Conservation (phyloP, 2,888 invertebrate species). For the Leucozona laternaria region DNA sequence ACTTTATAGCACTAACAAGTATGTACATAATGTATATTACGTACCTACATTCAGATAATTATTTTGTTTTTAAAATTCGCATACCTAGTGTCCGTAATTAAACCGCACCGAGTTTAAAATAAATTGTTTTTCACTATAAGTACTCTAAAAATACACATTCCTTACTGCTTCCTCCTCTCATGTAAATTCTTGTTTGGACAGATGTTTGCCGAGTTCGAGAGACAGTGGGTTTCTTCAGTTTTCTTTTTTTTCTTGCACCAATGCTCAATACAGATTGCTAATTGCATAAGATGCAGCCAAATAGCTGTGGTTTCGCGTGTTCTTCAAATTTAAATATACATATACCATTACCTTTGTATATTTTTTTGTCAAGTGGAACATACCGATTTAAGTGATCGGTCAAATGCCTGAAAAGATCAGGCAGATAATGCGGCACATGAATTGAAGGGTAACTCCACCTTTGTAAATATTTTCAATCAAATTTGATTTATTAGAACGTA, state of each 20-base stretch:
- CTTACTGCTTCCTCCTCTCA: constrained; percentile 25
- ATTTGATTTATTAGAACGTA: not conserved
- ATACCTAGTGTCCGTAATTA: constrained; percentile 8
- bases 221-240: constrained; percentile 2
- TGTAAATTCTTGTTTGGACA: constrained; percentile 52
- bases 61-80: constrained; percentile 5
- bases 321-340: not conserved
- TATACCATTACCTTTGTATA: not conserved
- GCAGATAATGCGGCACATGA: not conserved
- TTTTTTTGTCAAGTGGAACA: not conserved
- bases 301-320: not conserved
- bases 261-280: constrained; percentile 7
- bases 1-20: too few relatives aligned
- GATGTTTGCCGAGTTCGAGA: constrained; percentile 47
- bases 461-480: not conserved
- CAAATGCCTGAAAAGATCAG: constrained; percentile 21
- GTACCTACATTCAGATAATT: too few relatives aligned
- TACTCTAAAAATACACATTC: constrained; percentile 42
- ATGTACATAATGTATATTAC: too few relatives aligned
- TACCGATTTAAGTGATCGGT: constrained; percentile 34
- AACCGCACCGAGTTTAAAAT: constrained; percentile 13
- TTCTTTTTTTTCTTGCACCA: constrained; percentile 32
- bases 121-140: constrained; percentile 26
- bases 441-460: constrained; percentile 13
- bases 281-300: constrained; percentile 36